phyloP scores from a whole-genome alignment of 2,888 invertebrate genomes.

The Agrilus biguttatus region DNA sequence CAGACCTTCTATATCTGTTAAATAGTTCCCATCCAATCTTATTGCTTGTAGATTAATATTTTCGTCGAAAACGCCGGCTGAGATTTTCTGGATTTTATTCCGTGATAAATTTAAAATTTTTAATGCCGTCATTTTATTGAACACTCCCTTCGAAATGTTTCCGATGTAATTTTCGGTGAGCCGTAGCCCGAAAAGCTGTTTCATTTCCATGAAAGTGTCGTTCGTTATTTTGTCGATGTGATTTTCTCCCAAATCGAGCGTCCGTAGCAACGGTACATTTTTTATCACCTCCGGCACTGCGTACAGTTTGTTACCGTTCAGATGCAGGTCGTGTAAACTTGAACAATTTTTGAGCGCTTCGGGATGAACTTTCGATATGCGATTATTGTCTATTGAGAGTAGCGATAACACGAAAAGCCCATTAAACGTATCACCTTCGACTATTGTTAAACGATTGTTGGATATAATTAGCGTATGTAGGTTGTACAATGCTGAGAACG shows the following conservation, averaged over 20 bases:
- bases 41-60: conserved; percentile 67
- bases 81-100: conserved; percentile 67
- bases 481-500: conserved; percentile 61
- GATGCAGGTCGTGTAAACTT: conserved; percentile 65
- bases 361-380: conserved; percentile 57
- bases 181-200: conserved; percentile 65
- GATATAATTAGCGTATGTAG: conserved; percentile 69
- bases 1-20: conserved; percentile 62
- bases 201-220: conserved; percentile 66
- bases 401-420: conserved; percentile 63
- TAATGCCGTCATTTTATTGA: conserved; percentile 61
- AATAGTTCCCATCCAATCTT: conserved; percentile 66
- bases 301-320: conserved; percentile 66
- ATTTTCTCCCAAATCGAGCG: conserved; percentile 75
- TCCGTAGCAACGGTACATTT: conserved; percentile 61
- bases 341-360: conserved; percentile 67
- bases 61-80: conserved; percentile 63
- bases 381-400: conserved; percentile 67
- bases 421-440: conserved; percentile 62
- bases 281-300: conserved; percentile 60
- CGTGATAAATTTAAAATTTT: conserved; percentile 72
- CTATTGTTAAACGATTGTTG: conserved; percentile 59
- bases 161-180: conserved; percentile 75
- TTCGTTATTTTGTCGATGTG: conserved; percentile 64
- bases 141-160: conserved; percentile 64